These are phyloP conservation scores for Sclerurus mexicanus DNA, from an alignment of 2,113 vertebrate species.

Conservation along the genomic window DNA sequence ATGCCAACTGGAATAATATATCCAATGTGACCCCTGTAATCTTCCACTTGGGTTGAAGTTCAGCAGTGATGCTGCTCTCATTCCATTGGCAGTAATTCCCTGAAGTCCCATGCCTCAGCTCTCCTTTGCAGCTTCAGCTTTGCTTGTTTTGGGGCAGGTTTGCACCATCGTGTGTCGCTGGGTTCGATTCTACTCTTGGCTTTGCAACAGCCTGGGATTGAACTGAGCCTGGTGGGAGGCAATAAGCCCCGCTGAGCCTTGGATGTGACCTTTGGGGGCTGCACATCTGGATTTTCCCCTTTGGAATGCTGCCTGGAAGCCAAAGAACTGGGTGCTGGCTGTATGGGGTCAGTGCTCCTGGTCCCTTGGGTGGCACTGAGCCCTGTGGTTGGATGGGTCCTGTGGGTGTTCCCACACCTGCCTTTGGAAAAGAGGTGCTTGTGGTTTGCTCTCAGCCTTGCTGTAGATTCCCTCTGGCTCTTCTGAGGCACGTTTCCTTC, in stretches of 20 bases:
- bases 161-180: not conserved
- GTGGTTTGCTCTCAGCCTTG: not conserved
- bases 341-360: not conserved
- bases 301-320: not conserved
- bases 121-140: not conserved
- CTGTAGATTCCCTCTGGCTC: not conserved
- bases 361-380: too few species aligned
- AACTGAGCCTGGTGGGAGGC: not conserved
- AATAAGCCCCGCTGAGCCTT: not conserved
- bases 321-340: not conserved
- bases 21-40: not conserved
- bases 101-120: not conserved
- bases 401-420: not conserved
- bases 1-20: not conserved
- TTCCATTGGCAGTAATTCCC: not conserved
- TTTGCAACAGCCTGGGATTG: not conserved
- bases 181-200: not conserved
- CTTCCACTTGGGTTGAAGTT: not conserved
- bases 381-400: not conserved
- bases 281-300: rapidly evolving
- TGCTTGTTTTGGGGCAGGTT: not conserved
- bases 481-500: not conserved
- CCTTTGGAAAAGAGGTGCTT: not conserved
- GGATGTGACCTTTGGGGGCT: not conserved
- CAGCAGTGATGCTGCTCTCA: not conserved